phyloP scores from a whole-genome alignment of 1,140 invertebrate genomes.

The Monochamus saltuarius region DNA sequence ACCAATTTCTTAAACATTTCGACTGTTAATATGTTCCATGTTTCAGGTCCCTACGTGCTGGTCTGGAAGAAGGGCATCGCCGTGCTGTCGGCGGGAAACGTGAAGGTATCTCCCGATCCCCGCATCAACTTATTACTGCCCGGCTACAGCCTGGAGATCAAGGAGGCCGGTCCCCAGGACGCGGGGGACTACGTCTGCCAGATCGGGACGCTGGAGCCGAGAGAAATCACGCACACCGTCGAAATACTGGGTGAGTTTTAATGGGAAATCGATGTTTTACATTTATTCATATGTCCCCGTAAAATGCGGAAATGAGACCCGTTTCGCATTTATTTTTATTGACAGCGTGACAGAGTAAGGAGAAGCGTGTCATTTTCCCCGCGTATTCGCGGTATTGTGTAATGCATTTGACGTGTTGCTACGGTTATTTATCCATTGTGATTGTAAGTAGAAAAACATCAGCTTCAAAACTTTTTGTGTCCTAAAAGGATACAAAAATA shows the following conservation, averaged over 20 bases:
- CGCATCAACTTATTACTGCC: constrained; percentile 57
- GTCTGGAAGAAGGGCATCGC: constrained; percentile 62
- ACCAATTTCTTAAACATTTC: not conserved
- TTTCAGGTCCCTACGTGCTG: constrained; percentile 56
- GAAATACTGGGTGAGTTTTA: constrained; percentile 59
- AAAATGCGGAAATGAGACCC: too few relatives aligned
- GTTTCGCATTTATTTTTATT: too few relatives aligned
- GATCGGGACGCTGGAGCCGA: constrained; percentile 59
- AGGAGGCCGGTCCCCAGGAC: constrained; percentile 58
- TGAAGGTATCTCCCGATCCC: constrained; percentile 61
- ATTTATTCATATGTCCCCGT: not conserved
- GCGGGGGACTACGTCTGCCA: constrained; percentile 64
- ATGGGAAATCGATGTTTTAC: constrained; percentile 13
- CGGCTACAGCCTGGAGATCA: constrained; percentile 60
- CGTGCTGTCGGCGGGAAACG: constrained; percentile 59
- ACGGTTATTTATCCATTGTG: too few relatives aligned
- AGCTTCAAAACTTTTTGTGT: too few relatives aligned
- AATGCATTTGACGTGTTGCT: too few relatives aligned
- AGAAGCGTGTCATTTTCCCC: too few relatives aligned
- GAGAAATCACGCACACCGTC: constrained; percentile 61
- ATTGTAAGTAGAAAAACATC: too few relatives aligned
- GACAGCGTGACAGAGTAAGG: too few relatives aligned
- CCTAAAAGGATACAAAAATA: too few relatives aligned
- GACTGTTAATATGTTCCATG: too few relatives aligned
- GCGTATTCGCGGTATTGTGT: too few relatives aligned